These are phyloP conservation scores for Coregonus suidteri DNA, from an alignment of 2,797 vertebrate species.

Conservation along the genomic window DNA sequence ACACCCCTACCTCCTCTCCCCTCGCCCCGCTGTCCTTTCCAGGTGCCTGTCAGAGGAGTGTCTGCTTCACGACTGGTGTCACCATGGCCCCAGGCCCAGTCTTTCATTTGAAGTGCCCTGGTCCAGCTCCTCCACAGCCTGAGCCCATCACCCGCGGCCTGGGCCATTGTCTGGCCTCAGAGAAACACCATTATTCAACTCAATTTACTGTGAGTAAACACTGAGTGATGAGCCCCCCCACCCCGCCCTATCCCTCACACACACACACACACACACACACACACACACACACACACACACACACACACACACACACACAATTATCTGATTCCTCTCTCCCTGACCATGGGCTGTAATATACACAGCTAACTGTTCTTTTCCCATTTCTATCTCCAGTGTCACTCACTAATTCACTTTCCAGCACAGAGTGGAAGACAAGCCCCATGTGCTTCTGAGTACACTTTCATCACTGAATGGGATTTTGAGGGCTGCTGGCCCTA, in stretches of 20 bases:
- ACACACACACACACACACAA: slow-evolving; percentile 28
- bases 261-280: slow-evolving; percentile 1
- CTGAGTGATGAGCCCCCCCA: slow-evolving; percentile 78
- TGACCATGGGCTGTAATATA: slow-evolving; percentile 75
- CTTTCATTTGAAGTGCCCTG: slow-evolving; percentile 78
- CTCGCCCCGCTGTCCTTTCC: slow-evolving; percentile 71
- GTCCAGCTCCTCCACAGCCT: slow-evolving; percentile 65
- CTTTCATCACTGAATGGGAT: slow-evolving; percentile 68
- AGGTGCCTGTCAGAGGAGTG: slow-evolving; percentile 82
- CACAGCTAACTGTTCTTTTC: slow-evolving; percentile 69
- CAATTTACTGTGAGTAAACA: slow-evolving; percentile 85
- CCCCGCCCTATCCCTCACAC: slow-evolving; percentile 23
- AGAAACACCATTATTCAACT: slow-evolving; percentile 85
- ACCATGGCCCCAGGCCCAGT: slow-evolving; percentile 59
- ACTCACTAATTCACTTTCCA: slow-evolving; percentile 78
- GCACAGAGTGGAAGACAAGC: slow-evolving; percentile 81
- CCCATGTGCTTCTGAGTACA: slow-evolving; percentile 82
- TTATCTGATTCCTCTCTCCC: slow-evolving; percentile 54
- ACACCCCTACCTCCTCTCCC: slow-evolving; percentile 57
- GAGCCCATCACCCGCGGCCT: slow-evolving; percentile 68
- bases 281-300: background rate
- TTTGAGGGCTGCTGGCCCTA: slow-evolving; percentile 67
- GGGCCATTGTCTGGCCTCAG: slow-evolving; percentile 75
- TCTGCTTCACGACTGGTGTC: slow-evolving; percentile 71
- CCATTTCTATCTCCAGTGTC: slow-evolving; percentile 69